Evolutionary conservation across 2,797 vertebrate genomes (phyloP), one percentile per base, ranked within the genome.

Genomic region (Psittacula echo): DNA sequence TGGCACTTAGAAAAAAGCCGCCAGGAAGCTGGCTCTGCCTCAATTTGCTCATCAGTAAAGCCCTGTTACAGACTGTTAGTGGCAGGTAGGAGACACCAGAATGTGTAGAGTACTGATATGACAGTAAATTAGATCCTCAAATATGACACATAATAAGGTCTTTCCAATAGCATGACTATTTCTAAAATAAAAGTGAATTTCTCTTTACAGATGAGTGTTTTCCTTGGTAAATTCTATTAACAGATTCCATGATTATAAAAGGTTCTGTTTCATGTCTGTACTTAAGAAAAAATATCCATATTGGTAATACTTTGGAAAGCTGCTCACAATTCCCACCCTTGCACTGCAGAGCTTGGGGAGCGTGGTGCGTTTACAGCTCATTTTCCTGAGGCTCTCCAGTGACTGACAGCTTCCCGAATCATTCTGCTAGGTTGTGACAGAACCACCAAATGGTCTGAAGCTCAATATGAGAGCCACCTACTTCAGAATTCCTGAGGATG

Each of bases 381-480:
- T 80, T 87, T 85, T 77, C 56, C 74, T 74, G 64, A 60, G 78
- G 37, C 64, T 65, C 8, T 60, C 13, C 50, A 71, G 41, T 48
- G 60, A 65, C 1, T 27, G 11, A 70, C 44, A 53, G 42, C 17
- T 65, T 24, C 18, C 24, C 45, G 76, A n/a, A 84, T 34, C 79
- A 54, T 70, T 64, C 87, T 53, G 77, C 20, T 94, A 99, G 99
- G 99, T 99, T 10, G 99, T 99, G 95, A 99, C 98, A 0, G 99
- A 99, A 97, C 99, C 99, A 24, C 99, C 99, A 16, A 99, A 99
- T 0, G 99, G 99, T 44, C 98, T 99, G 91, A 99, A 99, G 91
- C 97, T 99, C 85, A 99, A 99, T 94, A 99, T 99, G 98, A 98
- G 99, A 93, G 98, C 99, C 24, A 99, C 99, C 1, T 99, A 99